Evolutionary conservation across 2,888 invertebrate species (phyloP).

Genomic region (Orthonevra nobilis): DNA sequence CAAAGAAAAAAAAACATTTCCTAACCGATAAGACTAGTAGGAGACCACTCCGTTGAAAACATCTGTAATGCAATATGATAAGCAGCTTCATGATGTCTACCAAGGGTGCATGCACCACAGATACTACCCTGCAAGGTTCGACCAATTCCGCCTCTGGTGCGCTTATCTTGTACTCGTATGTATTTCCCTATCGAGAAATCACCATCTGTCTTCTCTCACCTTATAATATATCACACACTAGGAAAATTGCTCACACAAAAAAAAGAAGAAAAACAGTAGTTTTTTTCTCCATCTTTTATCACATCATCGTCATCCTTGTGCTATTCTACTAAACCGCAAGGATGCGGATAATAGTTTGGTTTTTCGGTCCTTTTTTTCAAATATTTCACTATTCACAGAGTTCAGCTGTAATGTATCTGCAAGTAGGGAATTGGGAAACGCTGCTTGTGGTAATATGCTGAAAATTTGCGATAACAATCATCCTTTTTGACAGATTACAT

Average conservation of each 20-base stretch:
- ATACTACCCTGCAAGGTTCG: no score
- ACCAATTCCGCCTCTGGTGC: slow-evolving; percentile 6
- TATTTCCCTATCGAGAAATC: slow-evolving; percentile 27
- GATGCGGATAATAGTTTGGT: slow-evolving; percentile 68
- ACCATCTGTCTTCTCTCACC: slow-evolving; percentile 36
- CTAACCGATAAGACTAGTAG: slow-evolving; percentile 39
- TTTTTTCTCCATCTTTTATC: slow-evolving; percentile 24
- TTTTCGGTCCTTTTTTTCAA: slow-evolving; percentile 23
- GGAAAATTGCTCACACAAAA: no score
- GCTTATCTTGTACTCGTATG: neutral
- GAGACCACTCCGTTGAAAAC: slow-evolving; percentile 26
- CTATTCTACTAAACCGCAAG: slow-evolving; percentile 53
- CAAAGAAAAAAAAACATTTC: slow-evolving; percentile 58
- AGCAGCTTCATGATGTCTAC: slow-evolving; percentile 59
- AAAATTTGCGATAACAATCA: slow-evolving; percentile 69
- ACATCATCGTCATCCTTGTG: slow-evolving; percentile 25
- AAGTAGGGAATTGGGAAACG: slow-evolving; percentile 51
- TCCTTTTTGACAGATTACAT: slow-evolving; percentile 69
- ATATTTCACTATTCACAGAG: no score
- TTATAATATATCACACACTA: slow-evolving; percentile 14
- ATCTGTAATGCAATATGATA: slow-evolving; percentile 66
- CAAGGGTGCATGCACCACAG: slow-evolving; percentile 28
- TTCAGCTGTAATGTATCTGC: slow-evolving; percentile 54
- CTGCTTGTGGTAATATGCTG: slow-evolving; percentile 56
- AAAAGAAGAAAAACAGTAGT: neutral